These are phyloP conservation scores for Pristionchus entomophagus DNA, from an alignment of 2,888 invertebrate species.

Conservation along the genomic window DNA sequence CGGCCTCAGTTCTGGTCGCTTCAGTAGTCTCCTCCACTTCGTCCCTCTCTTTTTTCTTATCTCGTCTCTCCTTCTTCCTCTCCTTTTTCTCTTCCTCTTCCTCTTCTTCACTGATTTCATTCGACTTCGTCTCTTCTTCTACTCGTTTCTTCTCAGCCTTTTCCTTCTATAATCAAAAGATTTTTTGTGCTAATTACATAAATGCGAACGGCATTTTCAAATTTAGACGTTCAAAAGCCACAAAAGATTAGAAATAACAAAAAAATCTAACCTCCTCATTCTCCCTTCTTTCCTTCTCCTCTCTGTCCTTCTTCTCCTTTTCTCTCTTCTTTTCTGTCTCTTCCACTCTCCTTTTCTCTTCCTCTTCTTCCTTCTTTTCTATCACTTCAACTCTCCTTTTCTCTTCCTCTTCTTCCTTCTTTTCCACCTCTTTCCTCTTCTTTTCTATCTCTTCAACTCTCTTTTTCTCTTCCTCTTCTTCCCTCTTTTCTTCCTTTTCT, in stretches of 20 bases:
- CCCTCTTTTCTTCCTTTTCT: background rate
- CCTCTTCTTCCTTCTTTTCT: background rate
- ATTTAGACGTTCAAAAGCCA: no score
- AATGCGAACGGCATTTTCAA: background rate
- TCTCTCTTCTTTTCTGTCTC: background rate
- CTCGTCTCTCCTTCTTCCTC: background rate
- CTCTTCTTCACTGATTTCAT: background rate
- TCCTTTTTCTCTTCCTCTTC: slow-evolving; percentile 9
- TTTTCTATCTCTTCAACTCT: background rate
- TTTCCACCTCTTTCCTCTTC: background rate
- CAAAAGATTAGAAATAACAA: no score
- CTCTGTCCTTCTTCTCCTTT: background rate
- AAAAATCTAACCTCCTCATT: background rate
- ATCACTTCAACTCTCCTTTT: background rate
- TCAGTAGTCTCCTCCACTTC: background rate
- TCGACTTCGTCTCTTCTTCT: slow-evolving; percentile 23
- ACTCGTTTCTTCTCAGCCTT: background rate
- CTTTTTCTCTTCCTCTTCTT: background rate
- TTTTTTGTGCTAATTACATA: no score
- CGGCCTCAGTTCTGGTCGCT: background rate
- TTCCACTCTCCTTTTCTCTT: background rate
- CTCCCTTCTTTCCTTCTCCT: background rate
- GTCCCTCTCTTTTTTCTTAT: background rate
- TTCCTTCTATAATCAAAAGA: no score
- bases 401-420: background rate